A percentile compares a stretch with the other conserved stretches of the same genome.
phyloP scores from a whole-genome alignment of 1,140 invertebrate species.

The Anastatus disparis region DNA sequence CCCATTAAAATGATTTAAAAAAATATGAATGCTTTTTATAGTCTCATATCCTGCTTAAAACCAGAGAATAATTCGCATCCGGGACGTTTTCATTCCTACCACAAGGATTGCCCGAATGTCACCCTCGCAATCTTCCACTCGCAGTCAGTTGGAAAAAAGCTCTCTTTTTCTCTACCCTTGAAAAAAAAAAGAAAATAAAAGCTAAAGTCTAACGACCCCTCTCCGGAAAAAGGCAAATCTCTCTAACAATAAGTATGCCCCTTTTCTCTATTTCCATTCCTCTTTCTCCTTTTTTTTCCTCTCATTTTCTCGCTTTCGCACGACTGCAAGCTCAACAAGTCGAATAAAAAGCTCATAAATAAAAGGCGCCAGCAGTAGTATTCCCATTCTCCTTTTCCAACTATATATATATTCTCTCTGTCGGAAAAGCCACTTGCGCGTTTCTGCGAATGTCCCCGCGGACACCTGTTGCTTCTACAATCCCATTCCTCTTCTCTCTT shows the following conservation, averaged over 20 bases:
- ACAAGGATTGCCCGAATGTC: no score
- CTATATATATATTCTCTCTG: conserved; percentile 46
- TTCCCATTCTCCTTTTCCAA: conserved; percentile 43
- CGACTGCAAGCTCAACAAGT: conserved; percentile 64
- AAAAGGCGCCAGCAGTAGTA: conserved; percentile 55
- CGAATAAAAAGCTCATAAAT: conserved; percentile 70
- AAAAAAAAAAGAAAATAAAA: no score
- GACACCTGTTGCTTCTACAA: conserved; percentile 65
- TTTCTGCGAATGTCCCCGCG: conserved; percentile 68
- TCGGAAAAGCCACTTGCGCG: conserved; percentile 39
- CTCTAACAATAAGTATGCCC: no score
- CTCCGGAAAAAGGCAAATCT: conserved; percentile 23
- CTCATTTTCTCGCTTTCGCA: no score
- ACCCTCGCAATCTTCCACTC: no score
- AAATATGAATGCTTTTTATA: no score
- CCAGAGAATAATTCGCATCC: no score
- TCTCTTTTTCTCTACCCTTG: no score
- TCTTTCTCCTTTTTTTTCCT: conserved; percentile 47
- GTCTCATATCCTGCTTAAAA: no score
- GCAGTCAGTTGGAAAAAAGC: no score
- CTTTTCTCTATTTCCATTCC: conserved; percentile 33
- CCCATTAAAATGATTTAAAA: no score
- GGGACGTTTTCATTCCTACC: no score
- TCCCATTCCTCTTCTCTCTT: neutral
- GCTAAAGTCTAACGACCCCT: neutral